Evolutionary conservation across 1,140 invertebrate genomes (phyloP).

Genomic region (Daktulosphaira vitifoliae): DNA sequence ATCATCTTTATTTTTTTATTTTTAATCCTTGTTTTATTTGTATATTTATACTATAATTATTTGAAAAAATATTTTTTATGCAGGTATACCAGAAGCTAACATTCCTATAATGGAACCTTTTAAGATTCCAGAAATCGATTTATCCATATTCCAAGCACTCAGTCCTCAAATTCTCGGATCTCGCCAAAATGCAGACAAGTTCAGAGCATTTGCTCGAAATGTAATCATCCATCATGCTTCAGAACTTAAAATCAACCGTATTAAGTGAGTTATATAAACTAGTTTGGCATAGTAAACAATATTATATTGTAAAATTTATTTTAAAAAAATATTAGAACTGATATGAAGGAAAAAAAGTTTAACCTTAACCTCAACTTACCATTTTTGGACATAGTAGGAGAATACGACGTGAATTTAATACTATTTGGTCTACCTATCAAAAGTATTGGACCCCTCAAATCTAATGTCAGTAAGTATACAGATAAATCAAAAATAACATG

Average conservation of each 20-base stretch:
- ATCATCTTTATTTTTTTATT: not conserved
- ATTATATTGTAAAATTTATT: not conserved
- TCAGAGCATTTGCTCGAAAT: constrained; percentile 6
- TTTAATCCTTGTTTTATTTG: not conserved
- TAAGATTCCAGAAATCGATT: constrained; percentile 49
- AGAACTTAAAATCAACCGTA: not conserved
- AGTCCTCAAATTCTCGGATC: not conserved
- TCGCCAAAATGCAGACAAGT: not conserved
- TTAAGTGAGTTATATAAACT: constrained; percentile 3
- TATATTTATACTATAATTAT: not conserved
- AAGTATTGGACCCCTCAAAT: constrained; percentile 52
- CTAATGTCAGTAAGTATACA: constrained; percentile 51
- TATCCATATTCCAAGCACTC: not conserved
- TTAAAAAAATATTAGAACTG: constrained; percentile 43
- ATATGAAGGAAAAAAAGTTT: constrained; percentile 45
- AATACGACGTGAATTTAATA: constrained; percentile 53
- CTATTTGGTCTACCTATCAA: constrained; percentile 53
- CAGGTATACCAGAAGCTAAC: constrained; percentile 55
- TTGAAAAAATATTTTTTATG: not conserved
- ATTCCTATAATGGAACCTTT: constrained; percentile 58
- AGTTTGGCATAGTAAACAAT: not conserved
- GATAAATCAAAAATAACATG: not conserved
- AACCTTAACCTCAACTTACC: constrained; percentile 49
- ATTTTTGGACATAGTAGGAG: constrained; percentile 49
- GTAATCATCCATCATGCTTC: not conserved